These are phyloP conservation scores for Acromyrmex echinatior DNA, from an alignment of 1,140 invertebrate species.

Conservation along the genomic window DNA sequence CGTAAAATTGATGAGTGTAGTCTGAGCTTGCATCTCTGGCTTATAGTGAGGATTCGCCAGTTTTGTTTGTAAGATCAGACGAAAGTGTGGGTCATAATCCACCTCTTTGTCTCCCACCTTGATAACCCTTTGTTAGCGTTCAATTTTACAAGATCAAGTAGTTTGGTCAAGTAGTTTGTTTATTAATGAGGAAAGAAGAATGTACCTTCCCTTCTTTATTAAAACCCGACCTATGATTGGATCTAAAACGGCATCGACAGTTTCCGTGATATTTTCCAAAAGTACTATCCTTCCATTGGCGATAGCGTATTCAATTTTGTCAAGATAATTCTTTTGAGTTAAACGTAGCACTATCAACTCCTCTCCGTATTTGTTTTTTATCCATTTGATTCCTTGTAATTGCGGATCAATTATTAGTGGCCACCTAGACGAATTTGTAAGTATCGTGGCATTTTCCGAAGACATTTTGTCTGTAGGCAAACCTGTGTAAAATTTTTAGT, in stretches of 20 bases:
- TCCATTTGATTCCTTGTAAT: constrained; percentile 98
- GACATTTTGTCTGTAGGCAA: constrained; percentile 97
- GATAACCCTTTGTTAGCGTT: constrained; percentile 87
- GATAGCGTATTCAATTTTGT: constrained; percentile 94
- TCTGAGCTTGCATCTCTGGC: constrained; percentile 98
- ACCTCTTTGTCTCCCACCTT: constrained; percentile 97
- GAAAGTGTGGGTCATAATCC: constrained; percentile 94
- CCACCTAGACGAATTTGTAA: constrained; percentile 96
- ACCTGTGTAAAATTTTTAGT: constrained; percentile 80
- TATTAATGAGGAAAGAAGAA: constrained; percentile 57
- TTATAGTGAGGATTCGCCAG: constrained; percentile 98
- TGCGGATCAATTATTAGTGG: constrained; percentile 98
- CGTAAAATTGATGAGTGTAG: constrained; percentile 97
- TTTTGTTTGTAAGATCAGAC: constrained; percentile 97
- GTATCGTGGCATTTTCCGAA: constrained; percentile 97
- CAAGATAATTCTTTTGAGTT: constrained; percentile 94
- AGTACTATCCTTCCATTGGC: constrained; percentile 91
- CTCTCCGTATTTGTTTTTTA: constrained; percentile 93
- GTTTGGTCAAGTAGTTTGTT: constrained; percentile 1
- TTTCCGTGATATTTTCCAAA: constrained; percentile 96
- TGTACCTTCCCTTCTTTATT: constrained; percentile 93
- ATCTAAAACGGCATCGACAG: constrained; percentile 95
- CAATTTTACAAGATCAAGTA: constrained; percentile 16
- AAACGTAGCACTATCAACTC: constrained; percentile 92
- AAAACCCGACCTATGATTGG: constrained; percentile 95